Base-by-base conservation (phyloP, 2,113 vertebrate species). In the Hemibagrus wyckioides region DNA sequence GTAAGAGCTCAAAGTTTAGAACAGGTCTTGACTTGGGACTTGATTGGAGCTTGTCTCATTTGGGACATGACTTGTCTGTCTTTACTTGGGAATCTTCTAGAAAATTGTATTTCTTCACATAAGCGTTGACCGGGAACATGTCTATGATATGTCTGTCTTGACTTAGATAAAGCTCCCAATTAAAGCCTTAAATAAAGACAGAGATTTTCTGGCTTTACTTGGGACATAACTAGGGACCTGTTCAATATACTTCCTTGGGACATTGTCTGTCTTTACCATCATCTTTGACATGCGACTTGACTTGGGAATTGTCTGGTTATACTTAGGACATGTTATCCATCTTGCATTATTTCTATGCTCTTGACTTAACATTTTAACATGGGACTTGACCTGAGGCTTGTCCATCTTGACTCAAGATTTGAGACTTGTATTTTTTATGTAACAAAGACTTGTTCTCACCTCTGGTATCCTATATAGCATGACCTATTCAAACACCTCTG, bases 401-500 rank as follows among this genome's bases (percentile, higher is more conserved):
- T 71, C 1, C 36, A 17, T 39, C 63, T 15, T 67, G 3, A 33
- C 30, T 79, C 4, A 13, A 54, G 28, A 33, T n/a, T 52, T 52
- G n/a, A 54, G n/a, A 30, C 76, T 30, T 65, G 23, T 25, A 21
- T 39, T 57, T 80, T 54, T 80, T 17, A 80, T 33, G n/a, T 33
- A 80, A 57, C 50, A 57, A 80, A 25, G 30, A 57, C 79, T 81
- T 59, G 54, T 81, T 81, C 79, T 6, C 54, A 57, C 33, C 79
- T 81, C 79, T 81, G 79, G 33, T 81, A 59, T 41, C 41, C 30
- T 39, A 14, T 80, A 54, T 67, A 79, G 56, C 73, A 65, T 33
- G 44, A 54, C 21, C 30, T 65, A 44, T 28, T 79, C 6, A 56
- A 33, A 50, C 33, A 67, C 48, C 54, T 86, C 56, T 54, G 25